Base-by-base conservation (phyloP, 1,140 invertebrate species). In the Physella acuta region DNA sequence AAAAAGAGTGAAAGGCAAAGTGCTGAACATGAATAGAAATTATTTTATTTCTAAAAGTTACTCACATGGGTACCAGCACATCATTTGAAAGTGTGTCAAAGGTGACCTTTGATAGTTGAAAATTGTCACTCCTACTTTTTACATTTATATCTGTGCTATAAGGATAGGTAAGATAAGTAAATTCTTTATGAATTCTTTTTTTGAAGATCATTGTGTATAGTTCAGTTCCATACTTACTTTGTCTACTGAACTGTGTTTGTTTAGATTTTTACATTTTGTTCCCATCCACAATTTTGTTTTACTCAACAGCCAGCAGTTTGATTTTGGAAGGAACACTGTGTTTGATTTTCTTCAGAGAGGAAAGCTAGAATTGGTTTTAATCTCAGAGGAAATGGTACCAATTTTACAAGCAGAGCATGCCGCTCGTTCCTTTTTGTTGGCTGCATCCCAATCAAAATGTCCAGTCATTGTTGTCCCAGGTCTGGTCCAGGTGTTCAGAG, bases 251-350 rank as follows among this genome's bases (percentile, higher is more conserved):
- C 55, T 26, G n/a, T n/a, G 16, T 55, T n/a, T 14, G 8, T 24
- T 56, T 30, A 59, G 3, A 3, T 4, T 34, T 34, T 36, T 11
- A 37, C n/a, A n/a, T 30, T 14, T 61, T 39, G 2, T 16, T 61
- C 8, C 30, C 36, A 33, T n/a, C n/a, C n/a, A n/a, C n/a, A n/a
- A n/a, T n/a, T n/a, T n/a, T n/a, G n/a, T n/a, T n/a, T n/a, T n/a
- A n/a, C n/a, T n/a, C n/a, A n/a, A n/a, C 64, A 68, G 66, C 37
- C n/a, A 3, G 14, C 66, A 59, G 37, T 68, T 68, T 68, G 66
- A 68, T 2, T 30, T 51, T 39, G 66, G 66, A 4, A 68, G 60
- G 28, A 53, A 39, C 17, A 60, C 66, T 17, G 66, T 68, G 34
- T n/a, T 28, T 14, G 28, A 33, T 1, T 11, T 51, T 2, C 4